phyloP scores from a whole-genome alignment of 2,113 vertebrate genomes.

The Cepphus grylle region DNA sequence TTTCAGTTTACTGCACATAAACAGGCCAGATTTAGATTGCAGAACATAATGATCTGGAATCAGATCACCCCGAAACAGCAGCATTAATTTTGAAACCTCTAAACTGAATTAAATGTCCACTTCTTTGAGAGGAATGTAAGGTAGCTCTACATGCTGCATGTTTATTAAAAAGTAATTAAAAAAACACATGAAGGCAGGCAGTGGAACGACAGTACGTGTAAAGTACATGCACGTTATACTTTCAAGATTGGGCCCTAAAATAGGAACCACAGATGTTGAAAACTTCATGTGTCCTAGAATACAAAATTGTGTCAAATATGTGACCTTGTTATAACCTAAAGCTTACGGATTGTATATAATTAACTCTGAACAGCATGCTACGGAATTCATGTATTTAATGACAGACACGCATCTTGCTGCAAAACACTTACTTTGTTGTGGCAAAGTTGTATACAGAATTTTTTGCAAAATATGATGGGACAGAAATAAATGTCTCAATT shows the following conservation, averaged over 20 bases:
- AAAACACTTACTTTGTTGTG: background rate
- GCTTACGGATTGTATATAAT: conserved; percentile 23
- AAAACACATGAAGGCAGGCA: background rate
- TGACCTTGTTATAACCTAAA: conserved; percentile 26
- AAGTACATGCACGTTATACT: background rate
- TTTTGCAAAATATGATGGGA: background rate
- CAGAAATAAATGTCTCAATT: background rate
- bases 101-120: background rate
- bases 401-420: background rate
- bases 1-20: background rate
- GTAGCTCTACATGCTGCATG: background rate
- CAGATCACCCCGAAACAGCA: background rate
- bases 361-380: conserved; percentile 23
- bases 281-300: conserved; percentile 36
- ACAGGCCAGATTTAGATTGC: background rate
- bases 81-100: background rate
- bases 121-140: background rate
- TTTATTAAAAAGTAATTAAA: conserved; percentile 19
- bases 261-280: conserved; percentile 52
- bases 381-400: conserved; percentile 3
- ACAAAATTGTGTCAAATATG: conserved; percentile 21
- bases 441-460: background rate
- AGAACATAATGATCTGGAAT: background rate
- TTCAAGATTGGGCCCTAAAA: conserved; percentile 32
- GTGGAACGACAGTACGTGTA: conserved; percentile 1